Percentiles rank a stretch among this genome's conserved stretches.
These are phyloP conservation scores for Argynnis bischoffii DNA, from an alignment of 2,888 invertebrate genomes.

Conservation along the genomic window DNA sequence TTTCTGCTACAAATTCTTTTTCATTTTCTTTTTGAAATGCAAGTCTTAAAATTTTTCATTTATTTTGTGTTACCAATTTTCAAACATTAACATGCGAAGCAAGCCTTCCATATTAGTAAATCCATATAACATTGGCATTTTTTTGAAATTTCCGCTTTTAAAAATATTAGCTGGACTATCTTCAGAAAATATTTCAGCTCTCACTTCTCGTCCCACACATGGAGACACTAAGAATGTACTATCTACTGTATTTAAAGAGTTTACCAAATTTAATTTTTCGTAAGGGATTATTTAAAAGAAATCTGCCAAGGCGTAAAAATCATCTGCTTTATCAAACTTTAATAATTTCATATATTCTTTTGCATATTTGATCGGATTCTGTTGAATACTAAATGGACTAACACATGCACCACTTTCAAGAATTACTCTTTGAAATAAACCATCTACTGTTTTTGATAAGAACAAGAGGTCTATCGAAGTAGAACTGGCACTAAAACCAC, in stretches of 20 bases:
- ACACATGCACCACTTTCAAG: slow-evolving; percentile 54
- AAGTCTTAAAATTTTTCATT: slow-evolving; percentile 56
- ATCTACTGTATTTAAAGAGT: slow-evolving; percentile 35
- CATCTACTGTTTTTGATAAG: slow-evolving; percentile 50
- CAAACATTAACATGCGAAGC: slow-evolving; percentile 42
- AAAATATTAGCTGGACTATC: slow-evolving; percentile 52
- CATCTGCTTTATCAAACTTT: slow-evolving; percentile 48
- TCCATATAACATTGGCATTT: slow-evolving; percentile 54
- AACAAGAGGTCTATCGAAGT: slow-evolving; percentile 55
- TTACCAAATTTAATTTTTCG: slow-evolving; percentile 43
- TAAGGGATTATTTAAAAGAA: slow-evolving; percentile 54
- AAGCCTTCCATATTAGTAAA: slow-evolving; percentile 54
- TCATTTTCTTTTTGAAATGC: slow-evolving; percentile 49
- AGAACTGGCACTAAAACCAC: slow-evolving; percentile 60
- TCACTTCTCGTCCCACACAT: slow-evolving; percentile 50
- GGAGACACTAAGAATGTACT: slow-evolving; percentile 44
- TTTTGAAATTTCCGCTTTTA: slow-evolving; percentile 47
- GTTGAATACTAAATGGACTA: slow-evolving; percentile 49
- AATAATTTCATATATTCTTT: slow-evolving; percentile 48
- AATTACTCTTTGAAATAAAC: slow-evolving; percentile 57
- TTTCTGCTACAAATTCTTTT: slow-evolving; percentile 47
- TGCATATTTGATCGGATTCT: slow-evolving; percentile 55
- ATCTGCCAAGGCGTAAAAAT: slow-evolving; percentile 51
- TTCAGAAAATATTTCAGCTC: slow-evolving; percentile 49
- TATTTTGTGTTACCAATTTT: slow-evolving; percentile 51